Base-by-base conservation (phyloP, 1,140 invertebrate species). In the Apis dorsata region DNA sequence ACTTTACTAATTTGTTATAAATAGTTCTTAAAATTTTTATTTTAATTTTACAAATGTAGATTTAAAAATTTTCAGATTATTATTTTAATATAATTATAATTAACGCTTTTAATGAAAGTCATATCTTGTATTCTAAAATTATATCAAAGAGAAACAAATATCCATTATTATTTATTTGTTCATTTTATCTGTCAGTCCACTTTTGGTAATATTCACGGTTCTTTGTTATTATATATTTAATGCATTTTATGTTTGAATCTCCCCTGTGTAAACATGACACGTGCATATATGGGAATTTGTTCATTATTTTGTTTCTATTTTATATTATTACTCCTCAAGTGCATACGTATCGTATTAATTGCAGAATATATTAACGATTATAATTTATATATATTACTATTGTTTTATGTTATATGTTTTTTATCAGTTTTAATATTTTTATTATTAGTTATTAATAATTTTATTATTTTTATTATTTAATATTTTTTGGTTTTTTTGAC, bases 101-200 rank as follows among this genome's bases (percentile, higher is more conserved):
- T 65, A 15, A 19, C 19, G 8, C 5, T 69, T 69, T 1, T 3
- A 68, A 68, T 0, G 11, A 44, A 44, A 44, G 19, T 28, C 12
- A 21, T 3, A 9, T 10, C 1, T 65, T 17, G 12, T 28, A 71
- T 86, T 24, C n/a, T 51, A 66, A 51, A 71, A 24, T 57, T 55
- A 24, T 15, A 44, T n/a, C 1, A 21, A 34, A 0, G 10, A 55
- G 78, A 53, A 63, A 53, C 2, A 51, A 73, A 53, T 53, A 62
- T 66, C 76, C 71, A 74, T 85, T n/a, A n/a, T 69, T 66, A 59
- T 55, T 88, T 82, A 87, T 88, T 91, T 86, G 34, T 44, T 44
- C 89, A 90, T 91, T 90, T 85, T 89, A 88, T 80, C 74, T 49
- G 85, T 78, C 78, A 87, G 86, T 89, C 89, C 90, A 89, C 86